Evolutionary conservation across 2,888 invertebrate genomes (phyloP).

Genomic region (Anarsia innoxiella): DNA sequence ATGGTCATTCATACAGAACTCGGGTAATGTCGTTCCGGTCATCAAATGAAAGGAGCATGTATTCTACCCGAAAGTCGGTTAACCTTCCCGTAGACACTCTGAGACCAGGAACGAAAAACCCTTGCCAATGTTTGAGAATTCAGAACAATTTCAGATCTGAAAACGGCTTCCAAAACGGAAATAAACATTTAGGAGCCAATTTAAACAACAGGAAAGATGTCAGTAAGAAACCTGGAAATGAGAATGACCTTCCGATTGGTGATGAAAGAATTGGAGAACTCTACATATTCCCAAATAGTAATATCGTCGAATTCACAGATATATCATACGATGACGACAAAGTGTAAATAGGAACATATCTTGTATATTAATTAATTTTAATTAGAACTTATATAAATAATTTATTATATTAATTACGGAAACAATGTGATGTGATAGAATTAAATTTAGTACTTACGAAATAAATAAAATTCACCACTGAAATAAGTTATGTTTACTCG

Average conservation of each 20-base stretch:
- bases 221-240: constrained; percentile 28
- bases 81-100: constrained; percentile 42
- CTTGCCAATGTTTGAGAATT: constrained; percentile 46
- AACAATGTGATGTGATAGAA: constrained; percentile 31
- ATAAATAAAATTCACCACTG: too few species aligned
- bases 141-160: constrained; percentile 36
- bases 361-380: neutral
- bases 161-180: constrained; percentile 39
- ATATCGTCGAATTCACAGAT: constrained; percentile 64
- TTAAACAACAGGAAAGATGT: constrained; percentile 26
- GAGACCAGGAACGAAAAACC: constrained; percentile 38
- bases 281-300: constrained; percentile 66
- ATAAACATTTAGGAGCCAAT: constrained; percentile 25
- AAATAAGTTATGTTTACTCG: too few species aligned
- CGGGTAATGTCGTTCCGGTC: constrained; percentile 62
- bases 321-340: constrained; percentile 61
- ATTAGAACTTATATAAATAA: neutral
- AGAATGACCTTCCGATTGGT: constrained; percentile 41
- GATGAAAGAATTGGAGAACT: constrained; percentile 62
- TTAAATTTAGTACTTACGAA: too few species aligned
- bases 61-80: constrained; percentile 52
- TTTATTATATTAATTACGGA: constrained; percentile 19
- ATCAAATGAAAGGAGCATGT: constrained; percentile 54
- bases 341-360: constrained; percentile 33
- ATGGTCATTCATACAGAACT: constrained; percentile 63